Evolutionary conservation across 2,797 vertebrate species (phyloP), one percentile per base, ranked within the genome.

Genomic region (Brotogeris chrysoptera): DNA sequence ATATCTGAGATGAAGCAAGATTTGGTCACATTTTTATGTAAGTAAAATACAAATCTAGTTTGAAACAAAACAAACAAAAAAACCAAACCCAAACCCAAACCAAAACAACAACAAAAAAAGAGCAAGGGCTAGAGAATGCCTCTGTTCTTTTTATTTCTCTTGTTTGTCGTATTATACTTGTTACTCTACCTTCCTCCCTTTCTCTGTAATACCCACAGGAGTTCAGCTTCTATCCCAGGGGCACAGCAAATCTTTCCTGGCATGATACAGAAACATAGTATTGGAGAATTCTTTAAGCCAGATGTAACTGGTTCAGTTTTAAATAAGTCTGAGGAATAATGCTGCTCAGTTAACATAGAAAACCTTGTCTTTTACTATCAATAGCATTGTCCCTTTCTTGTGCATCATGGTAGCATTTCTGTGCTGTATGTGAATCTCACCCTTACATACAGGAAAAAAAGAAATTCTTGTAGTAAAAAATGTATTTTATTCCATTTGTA

Each of bases 171-270:
- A 5, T 85, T 88, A 32, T 27, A 32, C 3, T 72, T 30, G 47
- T 85, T 60, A 80, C 68, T 94, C 64, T 87, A 23, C 80, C 82
- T 82, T 94, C 44, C 43, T 82, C 24, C 49, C 87, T 82, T 94
- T 44, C 47, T 85, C 32, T 49, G 18, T 49, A 44, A 80, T 39
- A 79, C 68, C 65, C 4, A 5, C 84, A 89, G 83, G 83, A 95
- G 55, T 50, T 64, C 81, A 85, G 52, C 34, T 85, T 23, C 61
- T 61, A 5, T 74, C 74, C 76, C 71, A 91, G 34, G 44, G 84
- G 53, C 53, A 65, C 32, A 78, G 60, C 44, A 93, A 61, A 80
- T 86, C 44, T 80, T 95, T 89, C 72, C 30, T 87, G 46, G 88
- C 47, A 18, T 59, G 44, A 83, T 64, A 77, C 21, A 74, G 79